Conservation (phyloP, 2,113 vertebrate genomes). For the Seriola dumerili region DNA sequence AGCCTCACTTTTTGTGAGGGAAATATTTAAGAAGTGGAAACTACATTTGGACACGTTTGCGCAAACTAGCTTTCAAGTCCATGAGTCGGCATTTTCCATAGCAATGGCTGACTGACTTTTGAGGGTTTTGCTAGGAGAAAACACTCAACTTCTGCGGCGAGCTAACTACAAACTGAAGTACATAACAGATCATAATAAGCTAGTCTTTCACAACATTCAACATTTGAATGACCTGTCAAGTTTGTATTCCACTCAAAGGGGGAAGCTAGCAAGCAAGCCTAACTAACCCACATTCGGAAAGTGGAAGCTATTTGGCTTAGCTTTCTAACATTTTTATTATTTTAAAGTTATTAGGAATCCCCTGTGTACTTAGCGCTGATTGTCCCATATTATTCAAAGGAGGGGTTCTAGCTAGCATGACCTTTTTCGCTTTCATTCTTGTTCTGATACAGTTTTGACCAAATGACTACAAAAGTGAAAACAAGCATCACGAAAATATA, state of each 20-base stretch:
- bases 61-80: background rate
- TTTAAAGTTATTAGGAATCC: background rate
- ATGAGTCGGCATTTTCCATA: background rate
- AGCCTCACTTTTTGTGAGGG: background rate
- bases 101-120: background rate
- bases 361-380: background rate
- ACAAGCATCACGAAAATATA: background rate
- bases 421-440: background rate
- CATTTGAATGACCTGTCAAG: background rate
- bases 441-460: background rate
- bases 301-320: background rate
- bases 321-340: background rate
- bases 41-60: too few species aligned
- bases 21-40: background rate
- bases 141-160: background rate
- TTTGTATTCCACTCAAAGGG: background rate
- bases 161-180: background rate
- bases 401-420: background rate
- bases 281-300: background rate
- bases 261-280: background rate
- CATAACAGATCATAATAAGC: background rate
- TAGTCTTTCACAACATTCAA: too few species aligned
- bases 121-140: background rate
- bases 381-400: background rate
- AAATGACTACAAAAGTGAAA: background rate